A percentile compares a stretch with the other conserved stretches of the same genome.
phyloP scores from a whole-genome alignment of 2,797 vertebrate species.

The Sebastes taczanowskii region DNA sequence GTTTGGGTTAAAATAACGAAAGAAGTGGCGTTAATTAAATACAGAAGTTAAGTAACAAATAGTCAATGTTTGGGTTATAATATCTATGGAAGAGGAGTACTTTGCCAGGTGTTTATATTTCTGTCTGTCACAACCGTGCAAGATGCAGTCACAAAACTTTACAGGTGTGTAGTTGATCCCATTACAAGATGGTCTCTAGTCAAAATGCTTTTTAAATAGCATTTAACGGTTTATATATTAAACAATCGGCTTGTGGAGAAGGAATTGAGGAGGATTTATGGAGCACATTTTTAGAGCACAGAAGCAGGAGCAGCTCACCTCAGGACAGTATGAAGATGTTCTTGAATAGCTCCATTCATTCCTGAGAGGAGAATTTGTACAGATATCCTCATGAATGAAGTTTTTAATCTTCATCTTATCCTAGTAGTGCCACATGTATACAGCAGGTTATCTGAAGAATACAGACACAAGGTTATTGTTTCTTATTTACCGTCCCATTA shows the following conservation, averaged over 20 bases:
- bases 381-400: not conserved
- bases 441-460: not conserved
- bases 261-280: not conserved
- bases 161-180: no score
- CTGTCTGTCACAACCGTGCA: no score
- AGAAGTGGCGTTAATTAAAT: not conserved
- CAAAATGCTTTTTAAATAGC: no score
- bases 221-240: not conserved
- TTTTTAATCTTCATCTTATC: not conserved
- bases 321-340: not conserved
- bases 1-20: not conserved
- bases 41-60: not conserved
- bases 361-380: not conserved
- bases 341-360: not conserved
- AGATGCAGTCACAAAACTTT: no score
- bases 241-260: not conserved
- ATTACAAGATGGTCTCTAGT: no score
- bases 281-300: not conserved
- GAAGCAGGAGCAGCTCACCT: not conserved
- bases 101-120: no score
- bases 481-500: not conserved
- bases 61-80: no score
- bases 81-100: no score
- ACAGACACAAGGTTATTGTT: not conserved
- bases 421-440: not conserved